phyloP scores from a whole-genome alignment of 2,888 invertebrate species.

The Chloromyia formosa region DNA sequence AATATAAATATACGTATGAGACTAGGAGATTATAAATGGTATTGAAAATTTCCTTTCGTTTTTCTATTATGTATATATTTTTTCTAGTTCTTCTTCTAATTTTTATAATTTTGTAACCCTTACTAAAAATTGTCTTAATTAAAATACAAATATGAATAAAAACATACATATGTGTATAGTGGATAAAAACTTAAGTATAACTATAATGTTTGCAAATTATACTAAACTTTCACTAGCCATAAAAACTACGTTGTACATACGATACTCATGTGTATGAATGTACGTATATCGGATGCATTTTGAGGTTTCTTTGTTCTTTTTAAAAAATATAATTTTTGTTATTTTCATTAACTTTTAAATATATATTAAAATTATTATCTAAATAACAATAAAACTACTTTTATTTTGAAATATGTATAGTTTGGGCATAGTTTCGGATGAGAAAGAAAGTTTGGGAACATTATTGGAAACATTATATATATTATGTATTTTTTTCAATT shows the following conservation, averaged over 20 bases:
- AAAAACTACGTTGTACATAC: conserved; percentile 37
- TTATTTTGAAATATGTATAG: not conserved
- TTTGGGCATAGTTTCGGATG: not conserved
- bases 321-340: conserved; percentile 10
- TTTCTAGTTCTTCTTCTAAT: not conserved
- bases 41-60: conserved; percentile 17
- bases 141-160: conserved; percentile 21
- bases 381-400: not conserved
- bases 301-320: conserved; percentile 40
- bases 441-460: too few species aligned
- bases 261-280: not conserved
- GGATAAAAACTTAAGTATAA: not conserved
- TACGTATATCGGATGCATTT: too few species aligned
- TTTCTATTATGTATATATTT: not conserved
- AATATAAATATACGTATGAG: conserved; percentile 32
- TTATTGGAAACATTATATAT: too few species aligned
- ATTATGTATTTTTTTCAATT: not conserved
- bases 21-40: conserved; percentile 43
- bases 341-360: not conserved
- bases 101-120: not conserved
- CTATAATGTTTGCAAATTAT: not conserved
- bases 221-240: conserved; percentile 36
- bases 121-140: conserved; percentile 26
- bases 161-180: not conserved
- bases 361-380: not conserved